Evolutionary conservation across 2,797 vertebrate species (phyloP), one percentile per base, ranked within the genome.

Genomic region (Acanthis flammea): DNA sequence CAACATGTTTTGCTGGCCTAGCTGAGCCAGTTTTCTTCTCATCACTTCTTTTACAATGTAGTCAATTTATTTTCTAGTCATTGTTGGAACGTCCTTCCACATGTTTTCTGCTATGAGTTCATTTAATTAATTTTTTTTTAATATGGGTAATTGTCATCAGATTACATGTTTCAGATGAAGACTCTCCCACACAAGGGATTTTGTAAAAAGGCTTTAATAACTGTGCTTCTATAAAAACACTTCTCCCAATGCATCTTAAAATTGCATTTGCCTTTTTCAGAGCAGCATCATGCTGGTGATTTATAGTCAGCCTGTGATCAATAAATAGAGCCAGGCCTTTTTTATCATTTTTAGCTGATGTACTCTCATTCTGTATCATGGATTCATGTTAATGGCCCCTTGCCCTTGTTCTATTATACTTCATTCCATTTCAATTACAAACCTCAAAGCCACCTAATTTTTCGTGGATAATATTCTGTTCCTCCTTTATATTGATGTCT

Each of bases 371-470:
- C 75, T 68, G 0, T 83, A 44, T 80, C 58, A 51, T 19, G 47
- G 35, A 90, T 74, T 89, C 82, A 77, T 66, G 85, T 91, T 96
- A 94, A 95, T 94, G 78, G 82, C 31, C 72, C 21, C 51, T 92
- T 94, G 62, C 35, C 85, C 91, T 94, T 94, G 65, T 90, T 90
- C 89, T 87, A 91, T 89, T 93, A 77, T 31, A 86, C 72, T 87
- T 88, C 70, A 72, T 92, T 94, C 94, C n/a, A 72, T 95, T 95
- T 95, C 91, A 91, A 81, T 95, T 95, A 94, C 65, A 91, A 92
- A 92, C 54, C 62, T 80, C 85, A 90, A 83, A 96, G 88, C 14
- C 74, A 91, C 66, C 54, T 88, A 88, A 90, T 92, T 86, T 96
- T 95, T 95, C 5, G 62, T 86, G 61, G 75, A 28, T 91, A 67